Base-by-base conservation (phyloP, 2,797 vertebrate genomes). In the Huso huso region DNA sequence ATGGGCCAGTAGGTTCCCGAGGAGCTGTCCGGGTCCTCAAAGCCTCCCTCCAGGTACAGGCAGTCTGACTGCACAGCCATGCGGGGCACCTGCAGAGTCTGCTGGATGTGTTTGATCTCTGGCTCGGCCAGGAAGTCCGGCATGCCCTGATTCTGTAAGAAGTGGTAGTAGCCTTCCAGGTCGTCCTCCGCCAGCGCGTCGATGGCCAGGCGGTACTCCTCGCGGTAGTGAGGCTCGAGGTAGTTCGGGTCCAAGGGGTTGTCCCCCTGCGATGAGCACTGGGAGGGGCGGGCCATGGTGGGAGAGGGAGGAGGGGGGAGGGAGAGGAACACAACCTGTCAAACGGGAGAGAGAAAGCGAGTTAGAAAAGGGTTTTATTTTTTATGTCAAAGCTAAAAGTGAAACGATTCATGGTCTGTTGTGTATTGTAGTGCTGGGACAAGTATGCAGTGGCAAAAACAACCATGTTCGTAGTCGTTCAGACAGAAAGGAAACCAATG, bases 1-100 rank as follows among this genome's bases (percentile, higher is more conserved):
- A 94, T 69, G 0, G 96, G 96, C 96, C 96, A 99, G 78, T 99
- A 99, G 6, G 96, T 99, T 72, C 95, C 96, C 0, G 96, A 99
- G 57, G 96, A 99, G 59, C 92, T 92, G 0, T 96, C 94, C 1
- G 64, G 80, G 6, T 74, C 84, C 0, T 64, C 71, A 0, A 73
- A 0, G 0, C 69, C 37, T 1, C 78, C 75, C 0, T 86, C 81
- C 5, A 77, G 48, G 63, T 79, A 87, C 3, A 37, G 66, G 10
- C 77, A 78, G 10, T 94, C 94, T 1, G 77, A 67, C 1, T 83
- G 84, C 68, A 67, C 8, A 49, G 71, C 81, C 0, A 87, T 84
- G 4, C 85, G 82, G 0, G 95, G 94, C 18, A 77, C 79, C 78
- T 88, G 89, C 49, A 95, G 73, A 13, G 81, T 82, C 65, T 74